These are phyloP conservation scores for Zaprionus taronus DNA, from an alignment of 1,140 invertebrate genomes.

Conservation along the genomic window DNA sequence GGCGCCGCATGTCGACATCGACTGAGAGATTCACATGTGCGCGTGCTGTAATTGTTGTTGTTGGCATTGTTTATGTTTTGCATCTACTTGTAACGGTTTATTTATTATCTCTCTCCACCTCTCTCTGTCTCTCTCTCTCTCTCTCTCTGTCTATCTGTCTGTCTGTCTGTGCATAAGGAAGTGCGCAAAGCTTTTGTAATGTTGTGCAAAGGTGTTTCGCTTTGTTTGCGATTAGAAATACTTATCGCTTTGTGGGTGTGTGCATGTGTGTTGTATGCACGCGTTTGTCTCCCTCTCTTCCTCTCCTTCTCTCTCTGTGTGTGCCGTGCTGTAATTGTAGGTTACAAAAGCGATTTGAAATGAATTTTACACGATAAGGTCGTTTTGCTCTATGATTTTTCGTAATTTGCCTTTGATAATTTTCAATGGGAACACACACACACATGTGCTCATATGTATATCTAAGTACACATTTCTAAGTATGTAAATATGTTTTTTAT, in stretches of 20 bases:
- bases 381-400: conserved; percentile 78
- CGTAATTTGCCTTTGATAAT: conserved; percentile 79
- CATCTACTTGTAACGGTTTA: conserved; percentile 58
- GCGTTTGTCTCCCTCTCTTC: conserved; percentile 37
- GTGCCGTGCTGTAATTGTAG: conserved; percentile 58
- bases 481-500: not conserved
- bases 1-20: conserved; percentile 41
- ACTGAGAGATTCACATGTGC: conserved; percentile 34
- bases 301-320: conserved; percentile 15
- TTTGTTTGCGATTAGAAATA: conserved; percentile 61
- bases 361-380: conserved; percentile 77
- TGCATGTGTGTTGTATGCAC: conserved; percentile 28
- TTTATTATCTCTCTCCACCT: conserved; percentile 22
- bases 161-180: conserved; percentile 57
- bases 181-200: conserved; percentile 61
- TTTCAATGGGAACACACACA: conserved; percentile 59
- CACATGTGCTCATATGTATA: not conserved
- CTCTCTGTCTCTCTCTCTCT: not conserved
- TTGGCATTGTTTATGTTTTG: conserved; percentile 61
- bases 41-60: conserved; percentile 33
- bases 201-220: conserved; percentile 66
- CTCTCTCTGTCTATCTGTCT: conserved; percentile 12
- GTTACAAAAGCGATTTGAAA: conserved; percentile 76
- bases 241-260: conserved; percentile 16
- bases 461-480: not conserved